phyloP scores from a whole-genome alignment of 2,797 vertebrate species.

The Ctenopoma multispine region DNA sequence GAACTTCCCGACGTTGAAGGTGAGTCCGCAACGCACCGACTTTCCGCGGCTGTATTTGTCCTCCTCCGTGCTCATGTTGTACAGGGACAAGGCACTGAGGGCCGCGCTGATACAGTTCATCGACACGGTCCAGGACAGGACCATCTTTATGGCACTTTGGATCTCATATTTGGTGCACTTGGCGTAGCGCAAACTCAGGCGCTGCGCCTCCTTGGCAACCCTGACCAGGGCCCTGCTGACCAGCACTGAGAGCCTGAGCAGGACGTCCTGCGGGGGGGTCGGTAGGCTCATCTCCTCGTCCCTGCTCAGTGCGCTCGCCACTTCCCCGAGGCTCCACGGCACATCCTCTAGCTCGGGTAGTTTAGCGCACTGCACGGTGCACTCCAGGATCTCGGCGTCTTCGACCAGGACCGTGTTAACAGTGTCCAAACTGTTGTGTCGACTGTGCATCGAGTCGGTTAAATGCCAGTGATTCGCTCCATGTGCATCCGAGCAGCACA shows the following conservation, averaged over 20 bases:
- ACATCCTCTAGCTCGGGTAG: slow-evolving; percentile 99
- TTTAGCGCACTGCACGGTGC: slow-evolving; percentile 92
- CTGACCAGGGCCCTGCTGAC: slow-evolving; percentile 92
- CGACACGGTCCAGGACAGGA: slow-evolving; percentile 92
- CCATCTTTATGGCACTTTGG: slow-evolving; percentile 93
- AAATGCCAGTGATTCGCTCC: slow-evolving; percentile 90
- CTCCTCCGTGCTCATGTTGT: slow-evolving; percentile 96
- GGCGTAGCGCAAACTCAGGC: slow-evolving; percentile 94
- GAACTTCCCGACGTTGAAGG: slow-evolving; percentile 94
- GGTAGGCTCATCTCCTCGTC: slow-evolving; percentile 82
- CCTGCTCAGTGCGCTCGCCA: slow-evolving; percentile 89
- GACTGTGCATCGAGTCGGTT: slow-evolving; percentile 97
- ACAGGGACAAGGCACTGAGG: slow-evolving; percentile 91
- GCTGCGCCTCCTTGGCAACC: slow-evolving; percentile 93
- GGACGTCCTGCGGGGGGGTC: slow-evolving; percentile 85
- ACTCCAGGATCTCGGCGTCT: slow-evolving; percentile 97
- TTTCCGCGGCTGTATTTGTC: slow-evolving; percentile 95
- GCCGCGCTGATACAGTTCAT: slow-evolving; percentile 89
- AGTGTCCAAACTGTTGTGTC: slow-evolving; percentile 97
- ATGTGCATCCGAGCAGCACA: slow-evolving; percentile 96
- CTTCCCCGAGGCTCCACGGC: slow-evolving; percentile 96
- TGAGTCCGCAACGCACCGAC: slow-evolving; percentile 92
- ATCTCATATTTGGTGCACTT: slow-evolving; percentile 97
- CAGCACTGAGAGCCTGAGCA: slow-evolving; percentile 90
- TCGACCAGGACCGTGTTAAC: slow-evolving; percentile 97